Percentiles rank a stretch among this genome's conserved stretches.
Conservation (phyloP, 1,140 invertebrate genomes). For the Marisa cornuarietis region DNA sequence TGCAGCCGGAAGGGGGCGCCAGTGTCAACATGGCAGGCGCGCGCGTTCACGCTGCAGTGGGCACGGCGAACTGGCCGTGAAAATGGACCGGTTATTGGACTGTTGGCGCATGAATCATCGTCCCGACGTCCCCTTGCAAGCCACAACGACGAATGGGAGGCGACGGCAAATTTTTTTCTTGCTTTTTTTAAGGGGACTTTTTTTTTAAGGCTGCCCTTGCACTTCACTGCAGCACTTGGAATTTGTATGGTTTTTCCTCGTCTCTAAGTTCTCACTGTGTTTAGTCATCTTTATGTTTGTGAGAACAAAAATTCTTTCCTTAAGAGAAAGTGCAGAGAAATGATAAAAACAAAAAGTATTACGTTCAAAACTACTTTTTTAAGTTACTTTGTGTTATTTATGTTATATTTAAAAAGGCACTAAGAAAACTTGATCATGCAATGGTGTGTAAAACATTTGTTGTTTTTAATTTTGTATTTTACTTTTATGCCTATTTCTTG, state of each 20-base stretch:
- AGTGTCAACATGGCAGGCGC: conserved; percentile 1
- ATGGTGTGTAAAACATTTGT: no score
- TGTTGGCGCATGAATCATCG: conserved; percentile 1
- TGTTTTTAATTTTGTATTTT: no score
- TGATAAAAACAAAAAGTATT: no score
- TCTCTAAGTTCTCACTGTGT: background rate
- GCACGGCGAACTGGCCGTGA: conserved; percentile 3
- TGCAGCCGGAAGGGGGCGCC: background rate
- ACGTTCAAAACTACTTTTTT: no score
- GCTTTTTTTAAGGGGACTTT: background rate
- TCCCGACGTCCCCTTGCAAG: background rate
- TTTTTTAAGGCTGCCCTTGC: background rate
- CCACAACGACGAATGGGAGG: background rate
- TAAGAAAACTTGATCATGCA: no score
- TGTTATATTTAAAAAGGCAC: no score
- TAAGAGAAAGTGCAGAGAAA: no score
- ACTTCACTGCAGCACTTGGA: background rate
- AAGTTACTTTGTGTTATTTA: no score
- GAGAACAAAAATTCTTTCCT: no score
- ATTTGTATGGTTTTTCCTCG: background rate
- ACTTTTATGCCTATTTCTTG: no score
- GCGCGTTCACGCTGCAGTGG: background rate
- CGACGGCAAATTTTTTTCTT: no score
- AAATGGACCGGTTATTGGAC: conserved; percentile 8
- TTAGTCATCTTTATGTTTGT: no score